Conservation (phyloP, 2,888 invertebrate species). For the Polietes domitor region DNA sequence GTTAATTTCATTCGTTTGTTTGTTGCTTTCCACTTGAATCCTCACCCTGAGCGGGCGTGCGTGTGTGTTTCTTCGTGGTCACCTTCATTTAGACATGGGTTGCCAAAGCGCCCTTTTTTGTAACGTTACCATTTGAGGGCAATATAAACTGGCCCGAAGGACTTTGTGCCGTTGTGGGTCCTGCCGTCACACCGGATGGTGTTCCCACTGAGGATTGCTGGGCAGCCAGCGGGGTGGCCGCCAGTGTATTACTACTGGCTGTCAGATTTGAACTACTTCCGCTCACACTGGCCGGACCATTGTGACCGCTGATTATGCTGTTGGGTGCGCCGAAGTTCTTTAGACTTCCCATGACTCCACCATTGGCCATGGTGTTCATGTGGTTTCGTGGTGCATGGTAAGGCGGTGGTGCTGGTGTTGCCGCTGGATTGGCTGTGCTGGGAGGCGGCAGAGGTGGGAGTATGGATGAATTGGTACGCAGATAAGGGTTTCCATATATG, state of each 20-base stretch:
- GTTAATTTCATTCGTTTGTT: slow-evolving; percentile 65
- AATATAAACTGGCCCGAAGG: slow-evolving; percentile 81
- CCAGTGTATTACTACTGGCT: slow-evolving; percentile 78
- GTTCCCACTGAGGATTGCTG: slow-evolving; percentile 83
- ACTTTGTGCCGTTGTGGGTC: slow-evolving; percentile 85
- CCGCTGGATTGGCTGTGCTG: slow-evolving; percentile 88
- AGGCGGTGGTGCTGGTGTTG: slow-evolving; percentile 91
- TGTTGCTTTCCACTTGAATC: background rate
- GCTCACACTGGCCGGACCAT: slow-evolving; percentile 81
- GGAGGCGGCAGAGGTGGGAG: slow-evolving; percentile 83
- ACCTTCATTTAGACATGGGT: slow-evolving; percentile 83
- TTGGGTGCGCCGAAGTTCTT: slow-evolving; percentile 80
- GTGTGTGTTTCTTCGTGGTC: slow-evolving; percentile 79
- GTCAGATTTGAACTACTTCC: slow-evolving; percentile 83
- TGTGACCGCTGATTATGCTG: slow-evolving; percentile 76
- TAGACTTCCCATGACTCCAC: slow-evolving; percentile 83
- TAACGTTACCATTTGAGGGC: slow-evolving; percentile 79
- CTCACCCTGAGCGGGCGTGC: slow-evolving; percentile 23
- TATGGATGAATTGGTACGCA: slow-evolving; percentile 85
- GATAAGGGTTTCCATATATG: slow-evolving; percentile 93
- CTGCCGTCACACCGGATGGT: slow-evolving; percentile 82
- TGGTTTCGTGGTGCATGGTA: slow-evolving; percentile 82
- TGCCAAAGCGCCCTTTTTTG: slow-evolving; percentile 82
- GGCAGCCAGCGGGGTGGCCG: slow-evolving; percentile 76
- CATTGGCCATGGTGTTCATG: slow-evolving; percentile 73